phyloP scores from a whole-genome alignment of 2,113 vertebrate genomes.

The Prolemur simus region DNA sequence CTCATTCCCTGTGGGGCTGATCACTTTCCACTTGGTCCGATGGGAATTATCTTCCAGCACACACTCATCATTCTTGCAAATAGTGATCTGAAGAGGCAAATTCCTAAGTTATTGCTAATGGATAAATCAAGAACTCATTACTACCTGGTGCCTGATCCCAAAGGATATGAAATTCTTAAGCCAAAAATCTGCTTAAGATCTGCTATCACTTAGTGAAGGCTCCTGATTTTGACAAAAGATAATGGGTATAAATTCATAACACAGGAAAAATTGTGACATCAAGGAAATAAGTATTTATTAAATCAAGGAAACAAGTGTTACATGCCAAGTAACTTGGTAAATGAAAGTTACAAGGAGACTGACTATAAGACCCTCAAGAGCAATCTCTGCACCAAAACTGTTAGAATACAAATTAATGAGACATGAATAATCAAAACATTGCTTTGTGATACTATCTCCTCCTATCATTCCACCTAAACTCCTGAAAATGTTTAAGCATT shows the following conservation, averaged over 20 bases:
- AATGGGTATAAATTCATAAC: not conserved
- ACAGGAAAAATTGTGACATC: not conserved
- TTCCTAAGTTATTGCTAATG: constrained; percentile 13
- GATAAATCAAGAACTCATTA: constrained; percentile 41
- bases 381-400: not conserved
- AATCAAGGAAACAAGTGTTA: not conserved
- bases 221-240: not conserved
- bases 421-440: not conserved
- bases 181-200: not conserved
- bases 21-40: constrained; percentile 98
- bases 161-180: constrained; percentile 3
- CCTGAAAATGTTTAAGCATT: constrained; percentile 24
- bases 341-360: not conserved
- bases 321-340: not conserved
- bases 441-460: not conserved
- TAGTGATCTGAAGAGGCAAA: constrained; percentile 90
- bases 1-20: constrained; percentile 96
- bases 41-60: constrained; percentile 98
- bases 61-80: constrained; percentile 95
- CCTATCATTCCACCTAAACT: not conserved
- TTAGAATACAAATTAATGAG: not conserved
- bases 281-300: not conserved
- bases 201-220: not conserved
- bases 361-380: not conserved
- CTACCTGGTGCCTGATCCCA: not conserved